These are phyloP conservation scores for Atethmia centrago DNA, from an alignment of 2,888 invertebrate species.

Conservation along the genomic window DNA sequence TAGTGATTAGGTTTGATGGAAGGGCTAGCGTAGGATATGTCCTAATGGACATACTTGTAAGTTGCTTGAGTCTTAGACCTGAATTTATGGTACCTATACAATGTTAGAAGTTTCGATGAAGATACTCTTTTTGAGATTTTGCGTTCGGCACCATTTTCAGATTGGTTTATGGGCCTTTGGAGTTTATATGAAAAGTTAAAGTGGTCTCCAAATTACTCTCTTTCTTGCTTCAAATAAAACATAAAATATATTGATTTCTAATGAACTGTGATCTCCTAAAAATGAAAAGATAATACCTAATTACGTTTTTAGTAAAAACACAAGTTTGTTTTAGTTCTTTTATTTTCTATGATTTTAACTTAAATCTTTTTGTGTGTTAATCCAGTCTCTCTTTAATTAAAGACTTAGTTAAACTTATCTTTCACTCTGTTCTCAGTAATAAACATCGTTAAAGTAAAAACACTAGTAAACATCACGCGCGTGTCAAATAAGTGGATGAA, in stretches of 20 bases:
- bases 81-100: neutral
- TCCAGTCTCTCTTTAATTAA: neutral
- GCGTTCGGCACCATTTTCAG: neutral
- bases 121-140: neutral
- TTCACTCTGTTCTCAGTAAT: neutral
- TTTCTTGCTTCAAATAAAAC: neutral
- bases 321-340: no score
- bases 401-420: neutral
- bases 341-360: neutral
- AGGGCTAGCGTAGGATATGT: constrained; percentile 4
- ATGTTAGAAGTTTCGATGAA: constrained; percentile 3
- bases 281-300: neutral
- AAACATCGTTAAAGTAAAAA: neutral
- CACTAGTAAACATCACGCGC: neutral
- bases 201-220: neutral
- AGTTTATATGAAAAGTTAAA: neutral
- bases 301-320: neutral
- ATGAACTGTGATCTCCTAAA: neutral
- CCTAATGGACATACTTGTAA: neutral
- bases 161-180: neutral
- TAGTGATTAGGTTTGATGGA: constrained; percentile 29
- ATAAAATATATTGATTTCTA: neutral
- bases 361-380: neutral
- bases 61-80: neutral
- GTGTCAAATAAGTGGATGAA: no score